Percentiles rank a stretch among this genome's conserved stretches.
These are phyloP conservation scores for Sialia sialis DNA, from an alignment of 2,113 vertebrate species.

Conservation along the genomic window DNA sequence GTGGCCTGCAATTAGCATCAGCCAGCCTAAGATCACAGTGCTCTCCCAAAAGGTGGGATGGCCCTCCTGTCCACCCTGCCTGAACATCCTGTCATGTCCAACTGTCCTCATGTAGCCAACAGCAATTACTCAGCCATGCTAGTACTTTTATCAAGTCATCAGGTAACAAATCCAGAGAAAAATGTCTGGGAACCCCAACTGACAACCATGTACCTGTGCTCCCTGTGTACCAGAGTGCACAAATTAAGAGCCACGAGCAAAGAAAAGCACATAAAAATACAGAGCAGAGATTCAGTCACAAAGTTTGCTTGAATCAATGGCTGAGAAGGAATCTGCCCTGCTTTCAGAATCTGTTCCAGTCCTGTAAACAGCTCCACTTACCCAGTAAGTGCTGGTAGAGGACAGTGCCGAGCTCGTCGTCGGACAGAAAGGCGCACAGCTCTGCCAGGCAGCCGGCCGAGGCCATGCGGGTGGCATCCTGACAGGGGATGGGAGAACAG, in stretches of 20 bases:
- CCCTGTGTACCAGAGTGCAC: no score
- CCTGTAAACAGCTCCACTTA: conserved; percentile 45
- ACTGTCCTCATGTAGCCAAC: neutral
- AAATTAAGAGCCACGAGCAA: neutral
- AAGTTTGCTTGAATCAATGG: neutral
- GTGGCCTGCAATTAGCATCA: neutral
- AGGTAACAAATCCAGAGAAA: neutral
- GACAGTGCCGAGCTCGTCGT: conserved; percentile 86
- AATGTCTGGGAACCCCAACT: neutral
- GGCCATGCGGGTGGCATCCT: conserved; percentile 95
- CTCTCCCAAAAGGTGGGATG: neutral
- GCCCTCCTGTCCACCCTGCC: neutral
- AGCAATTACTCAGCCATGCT: neutral
- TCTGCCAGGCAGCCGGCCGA: conserved; percentile 93
- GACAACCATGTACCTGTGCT: neutral
- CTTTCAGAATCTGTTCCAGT: neutral
- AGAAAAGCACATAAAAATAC: neutral
- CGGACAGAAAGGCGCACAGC: conserved; percentile 90
- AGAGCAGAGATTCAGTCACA: neutral
- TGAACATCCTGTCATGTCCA: neutral
- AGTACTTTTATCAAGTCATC: neutral
- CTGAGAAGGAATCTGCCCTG: neutral
- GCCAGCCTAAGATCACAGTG: neutral
- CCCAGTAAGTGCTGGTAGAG: conserved; percentile 89
- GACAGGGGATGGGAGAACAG: neutral